phyloP scores from a whole-genome alignment of 2,888 invertebrate genomes.

The Deilephila elpenor region DNA sequence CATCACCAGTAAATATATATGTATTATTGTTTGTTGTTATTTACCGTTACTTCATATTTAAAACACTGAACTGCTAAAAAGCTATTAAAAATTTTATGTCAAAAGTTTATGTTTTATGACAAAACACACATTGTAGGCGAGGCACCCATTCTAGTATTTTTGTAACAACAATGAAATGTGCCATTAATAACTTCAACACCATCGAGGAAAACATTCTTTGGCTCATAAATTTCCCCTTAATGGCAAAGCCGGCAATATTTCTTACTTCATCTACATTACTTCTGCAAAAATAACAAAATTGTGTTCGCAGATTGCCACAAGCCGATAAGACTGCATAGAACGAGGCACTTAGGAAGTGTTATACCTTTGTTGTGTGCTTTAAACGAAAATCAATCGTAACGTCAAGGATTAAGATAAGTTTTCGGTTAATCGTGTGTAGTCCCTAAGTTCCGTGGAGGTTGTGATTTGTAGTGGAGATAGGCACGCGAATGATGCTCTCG shows the following conservation, averaged over 20 bases:
- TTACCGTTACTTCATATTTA: not conserved
- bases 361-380: constrained; percentile 60
- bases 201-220: constrained; percentile 60
- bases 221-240: constrained; percentile 71
- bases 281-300: constrained; percentile 80
- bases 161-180: constrained; percentile 51
- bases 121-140: constrained; percentile 7
- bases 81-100: not conserved
- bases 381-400: constrained; percentile 62
- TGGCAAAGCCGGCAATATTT: constrained; percentile 71
- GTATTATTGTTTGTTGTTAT: not conserved
- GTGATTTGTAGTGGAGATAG: constrained; percentile 77
- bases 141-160: constrained; percentile 37
- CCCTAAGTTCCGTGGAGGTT: constrained; percentile 65
- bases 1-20: not conserved
- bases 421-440: constrained; percentile 54
- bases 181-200: constrained; percentile 74
- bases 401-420: constrained; percentile 57
- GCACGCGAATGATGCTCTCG: constrained; percentile 73
- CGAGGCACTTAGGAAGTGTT: constrained; percentile 62
- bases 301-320: constrained; percentile 70
- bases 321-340: constrained; percentile 75
- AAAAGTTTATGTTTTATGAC: constrained; percentile 20
- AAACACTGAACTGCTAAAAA: not conserved
- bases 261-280: constrained; percentile 77